Evolutionary conservation across 2,113 vertebrate species (phyloP).

Genomic region (Epinephelus fuscoguttatus): DNA sequence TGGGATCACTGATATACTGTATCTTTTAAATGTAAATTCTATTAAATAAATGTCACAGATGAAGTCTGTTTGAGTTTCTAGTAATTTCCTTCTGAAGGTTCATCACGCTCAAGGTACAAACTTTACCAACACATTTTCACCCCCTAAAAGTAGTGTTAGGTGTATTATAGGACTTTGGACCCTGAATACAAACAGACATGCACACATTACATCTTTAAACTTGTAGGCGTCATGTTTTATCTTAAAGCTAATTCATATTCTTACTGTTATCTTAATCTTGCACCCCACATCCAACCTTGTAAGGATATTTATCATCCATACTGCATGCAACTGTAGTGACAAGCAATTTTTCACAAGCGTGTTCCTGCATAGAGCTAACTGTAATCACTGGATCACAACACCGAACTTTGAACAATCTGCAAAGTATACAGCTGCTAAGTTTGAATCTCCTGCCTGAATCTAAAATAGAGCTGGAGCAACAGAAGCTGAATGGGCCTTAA

Average conservation of each 20-base stretch:
- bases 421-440: not conserved
- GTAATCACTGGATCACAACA: not conserved
- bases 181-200: not conserved
- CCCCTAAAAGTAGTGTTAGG: too few species aligned
- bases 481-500: conserved; percentile 14
- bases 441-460: not conserved
- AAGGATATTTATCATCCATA: conserved; percentile 1
- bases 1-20: not conserved
- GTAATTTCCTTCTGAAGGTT: not conserved
- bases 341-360: not conserved
- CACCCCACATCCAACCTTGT: not conserved
- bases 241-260: not conserved
- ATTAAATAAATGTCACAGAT: conserved; percentile 19
- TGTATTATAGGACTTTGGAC: not conserved
- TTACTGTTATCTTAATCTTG: not conserved
- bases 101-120: not conserved
- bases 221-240: not conserved
- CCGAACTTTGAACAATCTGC: not conserved
- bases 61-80: not conserved
- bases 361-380: not conserved
- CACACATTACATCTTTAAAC: not conserved
- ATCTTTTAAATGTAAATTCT: conserved; percentile 4
- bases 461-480: not conserved
- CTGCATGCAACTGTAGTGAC: not conserved
- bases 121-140: not conserved